phyloP scores from a whole-genome alignment of 2,797 vertebrate genomes.

The Macroramphosus scolopax region DNA sequence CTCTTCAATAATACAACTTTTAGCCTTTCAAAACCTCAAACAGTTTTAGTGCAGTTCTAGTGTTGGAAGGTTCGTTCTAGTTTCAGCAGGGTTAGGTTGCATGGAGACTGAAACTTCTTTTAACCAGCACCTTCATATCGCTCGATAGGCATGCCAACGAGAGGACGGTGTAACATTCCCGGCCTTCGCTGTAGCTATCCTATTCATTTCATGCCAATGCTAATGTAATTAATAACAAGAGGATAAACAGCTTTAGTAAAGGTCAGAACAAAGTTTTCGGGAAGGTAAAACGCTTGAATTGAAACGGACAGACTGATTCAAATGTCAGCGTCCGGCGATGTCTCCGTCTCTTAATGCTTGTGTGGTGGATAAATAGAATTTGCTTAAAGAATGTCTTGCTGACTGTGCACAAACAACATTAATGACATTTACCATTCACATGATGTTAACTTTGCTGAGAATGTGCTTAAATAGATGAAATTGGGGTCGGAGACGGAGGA shows the following conservation, averaged over 20 bases:
- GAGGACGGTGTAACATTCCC: too few relatives aligned
- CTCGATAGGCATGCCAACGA: too few relatives aligned
- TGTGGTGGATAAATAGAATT: neutral
- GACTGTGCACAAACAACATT: neutral
- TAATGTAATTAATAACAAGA: too few relatives aligned
- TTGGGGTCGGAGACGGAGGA: neutral
- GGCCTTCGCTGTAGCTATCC: too few relatives aligned
- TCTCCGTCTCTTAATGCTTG: slow-evolving; percentile 7
- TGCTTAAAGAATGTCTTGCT: neutral
- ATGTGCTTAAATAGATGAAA: neutral
- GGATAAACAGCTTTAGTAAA: slow-evolving; percentile 3
- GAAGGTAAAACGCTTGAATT: too few relatives aligned
- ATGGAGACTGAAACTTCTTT: too few relatives aligned
- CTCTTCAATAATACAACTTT: slow-evolving; percentile 16
- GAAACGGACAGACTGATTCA: too few relatives aligned
- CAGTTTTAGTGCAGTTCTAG: neutral
- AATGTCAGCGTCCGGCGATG: slow-evolving; percentile 30
- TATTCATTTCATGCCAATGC: too few relatives aligned
- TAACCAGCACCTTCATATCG: too few relatives aligned
- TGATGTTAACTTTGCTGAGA: neutral
- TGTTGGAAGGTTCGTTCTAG: too few relatives aligned
- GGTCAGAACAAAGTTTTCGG: slow-evolving; percentile 3
- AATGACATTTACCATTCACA: neutral
- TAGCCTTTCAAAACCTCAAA: slow-evolving; percentile 15
- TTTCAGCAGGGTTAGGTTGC: too few relatives aligned